These are phyloP conservation scores for Sternotherus odoratus DNA, from an alignment of 2,797 vertebrate species.

Conservation along the genomic window DNA sequence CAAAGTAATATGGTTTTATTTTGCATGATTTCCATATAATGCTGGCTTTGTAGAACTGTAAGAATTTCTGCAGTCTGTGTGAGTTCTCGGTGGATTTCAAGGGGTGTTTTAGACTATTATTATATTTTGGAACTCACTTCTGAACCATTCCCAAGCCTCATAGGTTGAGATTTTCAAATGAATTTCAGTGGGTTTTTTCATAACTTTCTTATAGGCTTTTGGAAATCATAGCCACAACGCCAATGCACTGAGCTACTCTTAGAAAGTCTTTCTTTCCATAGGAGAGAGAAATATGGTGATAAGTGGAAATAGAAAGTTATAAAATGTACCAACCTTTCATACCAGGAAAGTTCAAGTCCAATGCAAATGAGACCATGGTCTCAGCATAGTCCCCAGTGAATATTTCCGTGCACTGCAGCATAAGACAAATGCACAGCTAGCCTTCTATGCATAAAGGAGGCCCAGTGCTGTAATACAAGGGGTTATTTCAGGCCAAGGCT, in stretches of 20 bases:
- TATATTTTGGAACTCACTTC: not conserved
- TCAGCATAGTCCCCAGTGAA: not conserved
- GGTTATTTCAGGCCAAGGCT: not conserved
- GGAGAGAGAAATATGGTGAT: no score
- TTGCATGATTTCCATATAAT: not conserved
- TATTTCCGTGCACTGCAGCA: no score
- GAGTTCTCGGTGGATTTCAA: not conserved
- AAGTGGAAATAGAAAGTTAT: not conserved
- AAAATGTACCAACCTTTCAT: not conserved
- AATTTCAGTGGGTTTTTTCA: not conserved
- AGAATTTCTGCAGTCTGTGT: not conserved
- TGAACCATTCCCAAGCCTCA: not conserved
- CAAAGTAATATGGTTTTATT: not conserved
- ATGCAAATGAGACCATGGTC: not conserved
- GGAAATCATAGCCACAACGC: not conserved
- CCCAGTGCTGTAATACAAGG: accelerated
- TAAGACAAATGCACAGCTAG: not conserved
- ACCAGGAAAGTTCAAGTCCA: not conserved
- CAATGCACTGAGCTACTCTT: not conserved
- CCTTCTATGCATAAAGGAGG: not conserved
- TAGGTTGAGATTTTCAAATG: not conserved
- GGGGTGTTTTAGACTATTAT: not conserved
- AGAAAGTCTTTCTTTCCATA: not conserved
- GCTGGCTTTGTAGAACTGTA: not conserved
- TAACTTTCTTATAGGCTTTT: not conserved